Evolutionary conservation across 2,888 invertebrate species (phyloP).

Genomic region (Pheosia tremula): DNA sequence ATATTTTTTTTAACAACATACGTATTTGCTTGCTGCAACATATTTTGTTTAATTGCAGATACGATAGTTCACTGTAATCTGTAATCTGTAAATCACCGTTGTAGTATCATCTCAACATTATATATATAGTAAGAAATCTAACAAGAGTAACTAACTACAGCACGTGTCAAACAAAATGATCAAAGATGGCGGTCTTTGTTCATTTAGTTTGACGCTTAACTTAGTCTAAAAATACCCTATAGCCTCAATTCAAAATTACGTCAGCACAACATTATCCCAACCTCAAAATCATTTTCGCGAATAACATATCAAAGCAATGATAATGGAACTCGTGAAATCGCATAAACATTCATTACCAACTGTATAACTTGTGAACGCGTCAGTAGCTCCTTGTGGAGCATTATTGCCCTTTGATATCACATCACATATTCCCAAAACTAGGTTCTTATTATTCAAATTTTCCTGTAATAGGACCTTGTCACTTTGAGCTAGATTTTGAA

Average conservation of each 20-base stretch:
- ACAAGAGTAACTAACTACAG: no score
- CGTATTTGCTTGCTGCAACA: no score
- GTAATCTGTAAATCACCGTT: no score
- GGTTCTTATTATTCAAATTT: conserved; percentile 5
- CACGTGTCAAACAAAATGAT: no score
- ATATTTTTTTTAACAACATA: no score
- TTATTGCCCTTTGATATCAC: conserved; percentile 14
- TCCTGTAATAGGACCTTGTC: conserved; percentile 8
- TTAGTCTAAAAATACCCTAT: neutral
- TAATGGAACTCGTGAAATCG: neutral
- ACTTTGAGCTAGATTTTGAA: conserved; percentile 7
- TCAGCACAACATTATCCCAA: neutral
- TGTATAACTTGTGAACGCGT: neutral
- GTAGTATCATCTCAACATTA: no score
- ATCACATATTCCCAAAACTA: conserved; percentile 15
- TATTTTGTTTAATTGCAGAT: no score
- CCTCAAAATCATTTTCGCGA: neutral
- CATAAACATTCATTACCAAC: neutral
- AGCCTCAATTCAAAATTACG: neutral
- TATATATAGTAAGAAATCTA: no score
- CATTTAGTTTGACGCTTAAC: no score
- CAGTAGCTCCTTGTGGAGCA: neutral
- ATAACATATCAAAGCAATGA: neutral
- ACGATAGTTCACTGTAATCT: no score
- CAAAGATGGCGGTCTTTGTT: no score